Evolutionary conservation across 1,140 invertebrate species (phyloP).

Genomic region (Gonatopus flavifemur): DNA sequence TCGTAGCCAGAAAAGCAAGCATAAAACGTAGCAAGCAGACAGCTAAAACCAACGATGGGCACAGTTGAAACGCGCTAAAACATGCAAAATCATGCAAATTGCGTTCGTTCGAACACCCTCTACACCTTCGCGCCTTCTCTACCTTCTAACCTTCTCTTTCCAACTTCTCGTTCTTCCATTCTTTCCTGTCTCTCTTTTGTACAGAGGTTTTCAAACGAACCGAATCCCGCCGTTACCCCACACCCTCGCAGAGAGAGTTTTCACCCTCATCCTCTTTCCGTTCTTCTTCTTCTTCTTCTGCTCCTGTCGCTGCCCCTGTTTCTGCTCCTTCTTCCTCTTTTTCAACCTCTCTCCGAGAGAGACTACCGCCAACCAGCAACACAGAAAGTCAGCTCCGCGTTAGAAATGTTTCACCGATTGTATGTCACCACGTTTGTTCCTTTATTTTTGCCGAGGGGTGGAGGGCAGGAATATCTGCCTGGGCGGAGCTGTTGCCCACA

Average conservation of each 20-base stretch:
- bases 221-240: not conserved
- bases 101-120: slow-evolving; percentile 45
- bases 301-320: slow-evolving; percentile 12
- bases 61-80: slow-evolving; percentile 52
- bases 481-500: slow-evolving; percentile 45
- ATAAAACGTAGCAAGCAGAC: slow-evolving; percentile 51
- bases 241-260: slow-evolving; percentile 13
- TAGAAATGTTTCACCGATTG: slow-evolving; percentile 55
- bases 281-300: not conserved
- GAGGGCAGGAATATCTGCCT: slow-evolving; percentile 49
- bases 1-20: slow-evolving; percentile 52
- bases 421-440: slow-evolving; percentile 50
- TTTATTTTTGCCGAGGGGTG: slow-evolving; percentile 52
- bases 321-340: not conserved
- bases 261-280: slow-evolving; percentile 30
- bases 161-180: slow-evolving; percentile 15
- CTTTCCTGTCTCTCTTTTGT: slow-evolving; percentile 10
- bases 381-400: slow-evolving; percentile 36
- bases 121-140: not conserved
- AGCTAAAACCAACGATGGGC: slow-evolving; percentile 49
- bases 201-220: not conserved
- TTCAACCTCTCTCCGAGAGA: not conserved
- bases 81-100: slow-evolving; percentile 59
- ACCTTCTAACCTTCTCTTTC: slow-evolving; percentile 12
- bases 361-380: not conserved